Percentiles rank a stretch among this genome's conserved stretches.
Conservation (phyloP, 2,113 vertebrate species). For the Chaetodon auriga region DNA sequence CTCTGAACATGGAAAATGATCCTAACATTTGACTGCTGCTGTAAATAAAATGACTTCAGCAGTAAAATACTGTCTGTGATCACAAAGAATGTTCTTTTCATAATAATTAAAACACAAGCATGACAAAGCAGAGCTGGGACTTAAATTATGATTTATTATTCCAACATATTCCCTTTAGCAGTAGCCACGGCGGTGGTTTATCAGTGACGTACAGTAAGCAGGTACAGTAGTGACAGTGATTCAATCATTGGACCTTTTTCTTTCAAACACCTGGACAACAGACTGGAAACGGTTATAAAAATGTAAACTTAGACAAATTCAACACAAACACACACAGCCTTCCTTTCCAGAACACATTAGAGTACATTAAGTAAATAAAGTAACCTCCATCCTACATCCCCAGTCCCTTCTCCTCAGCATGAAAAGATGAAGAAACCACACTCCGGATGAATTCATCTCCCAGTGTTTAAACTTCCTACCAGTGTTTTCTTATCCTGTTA, state of each 20-base stretch:
- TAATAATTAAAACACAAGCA: not conserved
- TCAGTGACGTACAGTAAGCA: constrained; percentile 6
- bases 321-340: not conserved
- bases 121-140: not conserved
- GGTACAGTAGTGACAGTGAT: not conserved
- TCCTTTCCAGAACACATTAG: not conserved
- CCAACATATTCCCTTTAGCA: constrained; percentile 59
- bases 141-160: constrained; percentile 51
- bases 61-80: too few species aligned
- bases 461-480: constrained; percentile 12
- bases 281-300: constrained; percentile 8
- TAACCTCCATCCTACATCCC: not conserved
- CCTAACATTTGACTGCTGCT: too few species aligned
- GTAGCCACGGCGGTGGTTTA: constrained; percentile 1
- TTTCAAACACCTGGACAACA: not conserved
- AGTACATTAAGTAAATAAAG: constrained; percentile 1
- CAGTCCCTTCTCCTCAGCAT: not conserved
- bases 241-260: not conserved
- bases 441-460: not conserved
- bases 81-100: too few species aligned
- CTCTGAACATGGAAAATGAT: too few species aligned
- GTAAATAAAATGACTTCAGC: too few species aligned
- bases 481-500: not conserved
- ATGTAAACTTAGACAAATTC: not conserved
- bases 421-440: not conserved